Evolutionary conservation across 2,888 invertebrate genomes (phyloP), one percentile per base, ranked within the genome.

Genomic region (Harmothoe impar): DNA sequence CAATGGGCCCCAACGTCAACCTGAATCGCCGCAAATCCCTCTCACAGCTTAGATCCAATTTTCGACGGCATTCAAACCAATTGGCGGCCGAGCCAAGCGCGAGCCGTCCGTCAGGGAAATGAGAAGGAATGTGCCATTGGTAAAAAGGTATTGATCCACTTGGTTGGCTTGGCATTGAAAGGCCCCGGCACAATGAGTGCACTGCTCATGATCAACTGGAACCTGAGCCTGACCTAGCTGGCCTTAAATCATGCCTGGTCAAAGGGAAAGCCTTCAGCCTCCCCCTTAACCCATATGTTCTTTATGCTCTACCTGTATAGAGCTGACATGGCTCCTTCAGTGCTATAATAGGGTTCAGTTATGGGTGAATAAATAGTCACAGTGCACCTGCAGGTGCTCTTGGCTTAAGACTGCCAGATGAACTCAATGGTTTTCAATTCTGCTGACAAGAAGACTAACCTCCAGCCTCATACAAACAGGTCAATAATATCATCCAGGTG

Each of bases 61-160:
- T 81, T 81, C 81, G 81, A 12, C 81, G 81, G 81, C 81, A 81
- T 81, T 81, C 81, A 81, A 43, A 43, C 81, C 81, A 43, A 81
- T 81, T 33, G 43, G 81, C 81, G 81, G 35, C 43, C 81, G 81
- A n/a, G 35, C 81, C 35, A 33, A 43, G 81, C 35, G 43, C 81
- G 81, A 81, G 81, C 81, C n/a, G 23, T 20, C 81, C 43, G 43
- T 17, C 35, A 17, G 81, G 81, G 81, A 81, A 81, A 81, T 81
- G 81, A 81, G 81, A 33, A 81, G 81, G 81, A 81, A 81, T 81
- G 81, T 20, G 81, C 35, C 81, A 81, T 33, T 33, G 43, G 81
- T 81, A 43, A 81, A 81, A 81, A 43, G 81, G 35, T 43, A 81
- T 81, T 43, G 81, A 81, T 81, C 81, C 43, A 25, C 43, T 15